A percentile compares a stretch with the other conserved stretches of the same genome.
Evolutionary conservation across 2,797 vertebrate species (phyloP).

Genomic region (Argyrosomus regius): DNA sequence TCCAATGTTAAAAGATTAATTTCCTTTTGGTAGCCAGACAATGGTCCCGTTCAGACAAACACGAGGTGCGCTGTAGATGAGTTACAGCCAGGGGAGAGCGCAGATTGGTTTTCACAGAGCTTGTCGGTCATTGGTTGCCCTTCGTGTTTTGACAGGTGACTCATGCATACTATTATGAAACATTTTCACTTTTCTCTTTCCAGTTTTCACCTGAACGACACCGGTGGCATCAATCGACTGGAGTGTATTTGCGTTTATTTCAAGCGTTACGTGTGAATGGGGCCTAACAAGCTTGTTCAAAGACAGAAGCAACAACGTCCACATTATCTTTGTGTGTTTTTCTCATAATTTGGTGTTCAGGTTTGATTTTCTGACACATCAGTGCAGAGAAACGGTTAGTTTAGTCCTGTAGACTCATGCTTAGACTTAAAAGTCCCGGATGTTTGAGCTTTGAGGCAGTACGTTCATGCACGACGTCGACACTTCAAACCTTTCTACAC

Average conservation of each 20-base stretch:
- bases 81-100: neutral
- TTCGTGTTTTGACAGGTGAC: slow-evolving; percentile 15
- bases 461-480: neutral
- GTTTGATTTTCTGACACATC: slow-evolving; percentile 3
- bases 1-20: slow-evolving; percentile 7
- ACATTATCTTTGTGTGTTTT: neutral
- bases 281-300: neutral
- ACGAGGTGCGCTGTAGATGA: slow-evolving; percentile 10
- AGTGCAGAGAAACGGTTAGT: neutral
- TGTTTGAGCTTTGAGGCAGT: slow-evolving; percentile 9
- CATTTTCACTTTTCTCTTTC: neutral
- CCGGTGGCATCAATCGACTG: neutral
- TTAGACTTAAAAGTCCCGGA: neutral
- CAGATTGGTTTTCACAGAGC: neutral
- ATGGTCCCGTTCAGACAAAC: slow-evolving; percentile 9
- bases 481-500: slow-evolving; percentile 14
- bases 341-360: neutral
- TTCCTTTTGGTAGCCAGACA: neutral
- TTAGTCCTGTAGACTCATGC: neutral
- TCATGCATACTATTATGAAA: neutral
- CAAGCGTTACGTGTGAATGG: neutral
- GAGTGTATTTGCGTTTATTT: neutral
- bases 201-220: neutral
- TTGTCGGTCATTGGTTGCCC: neutral
- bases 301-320: neutral